Base-by-base conservation (phyloP, 1,140 invertebrate species). In the Galendromus occidentalis region DNA sequence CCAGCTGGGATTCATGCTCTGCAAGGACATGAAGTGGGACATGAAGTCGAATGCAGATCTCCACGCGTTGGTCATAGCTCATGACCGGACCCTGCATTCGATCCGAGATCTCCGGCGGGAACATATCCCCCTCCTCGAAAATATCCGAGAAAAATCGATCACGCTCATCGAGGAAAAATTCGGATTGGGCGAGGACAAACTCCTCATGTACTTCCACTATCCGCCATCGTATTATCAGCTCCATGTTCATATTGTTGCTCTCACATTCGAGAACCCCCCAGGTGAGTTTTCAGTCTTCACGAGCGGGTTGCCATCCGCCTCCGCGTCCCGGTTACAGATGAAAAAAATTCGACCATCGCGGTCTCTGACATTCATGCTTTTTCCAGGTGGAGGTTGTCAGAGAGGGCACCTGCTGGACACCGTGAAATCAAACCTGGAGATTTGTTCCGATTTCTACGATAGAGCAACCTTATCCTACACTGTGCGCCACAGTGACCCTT, bases 161-260 rank as follows among this genome's bases (percentile, higher is more conserved):
- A 84, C 86, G 78, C 83, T 82, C 7, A 89, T 97, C 47, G 71
- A 78, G 64, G 80, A 90, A 29, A 88, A 88, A 70, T 97, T 87
- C 75, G 81, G 82, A 5, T 66, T 96, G 6, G 75, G 80, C 22
- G 72, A 76, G 29, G 81, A 80, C 55, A 84, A 90, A 73, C 73
- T 96, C 20, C 81, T 91, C 55, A 70, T 76, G 7, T 97, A 90
- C 76, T 76, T 97, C 2, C 94, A 98, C 74, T 98, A 98, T 76
- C 91, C 92, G 73, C 94, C 94, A 5, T 91, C 91, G 0, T 97
- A 91, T 77, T 96, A 95, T 77, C 91, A 97, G 77, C 78, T 98
- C 7, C 94, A 98, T 73, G 81, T 97, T 2, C 93, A 98, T 76
- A 91, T 95, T 71, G 88, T 85, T n/a, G 83, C 85, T 67, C 72